phyloP scores from a whole-genome alignment of 2,888 invertebrate genomes.

The Atethmia centrago region DNA sequence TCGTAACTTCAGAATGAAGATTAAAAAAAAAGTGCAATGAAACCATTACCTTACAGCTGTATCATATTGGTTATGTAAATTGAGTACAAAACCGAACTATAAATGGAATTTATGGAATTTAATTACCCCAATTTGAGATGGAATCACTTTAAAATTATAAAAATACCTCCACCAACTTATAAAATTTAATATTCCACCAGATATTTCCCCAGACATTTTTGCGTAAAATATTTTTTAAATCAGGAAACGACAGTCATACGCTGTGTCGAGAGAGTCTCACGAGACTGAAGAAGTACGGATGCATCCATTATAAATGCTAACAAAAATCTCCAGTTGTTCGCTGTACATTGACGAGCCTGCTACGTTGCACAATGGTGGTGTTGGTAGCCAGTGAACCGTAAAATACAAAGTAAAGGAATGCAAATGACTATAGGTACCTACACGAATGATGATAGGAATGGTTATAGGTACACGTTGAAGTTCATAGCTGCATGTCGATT shows the following conservation, averaged over 20 bases:
- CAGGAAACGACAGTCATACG: slow-evolving; percentile 4
- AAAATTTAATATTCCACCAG: neutral
- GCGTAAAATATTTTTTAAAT: neutral
- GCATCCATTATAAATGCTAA: slow-evolving; percentile 4
- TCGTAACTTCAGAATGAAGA: neutral
- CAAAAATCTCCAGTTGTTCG: slow-evolving; percentile 7
- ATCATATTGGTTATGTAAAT: neutral
- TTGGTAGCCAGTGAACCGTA: slow-evolving; percentile 24
- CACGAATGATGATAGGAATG: too few relatives aligned
- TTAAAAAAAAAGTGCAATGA: neutral
- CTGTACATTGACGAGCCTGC: slow-evolving; percentile 30
- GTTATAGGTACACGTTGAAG: neutral
- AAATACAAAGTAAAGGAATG: slow-evolving; percentile 27
- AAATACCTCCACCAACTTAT: neutral
- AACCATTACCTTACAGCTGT: neutral
- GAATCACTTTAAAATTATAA: neutral
- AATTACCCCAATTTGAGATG: neutral
- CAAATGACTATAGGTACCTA: neutral
- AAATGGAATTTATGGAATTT: too few relatives aligned
- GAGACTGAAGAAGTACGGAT: neutral
- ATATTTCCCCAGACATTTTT: slow-evolving; percentile 2
- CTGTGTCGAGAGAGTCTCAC: neutral
- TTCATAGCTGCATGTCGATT: too few relatives aligned
- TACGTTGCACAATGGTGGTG: slow-evolving; percentile 1
- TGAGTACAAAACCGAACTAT: neutral